These are phyloP conservation scores for Lipophrys pholis DNA, from an alignment of 2,113 vertebrate genomes.

Conservation along the genomic window DNA sequence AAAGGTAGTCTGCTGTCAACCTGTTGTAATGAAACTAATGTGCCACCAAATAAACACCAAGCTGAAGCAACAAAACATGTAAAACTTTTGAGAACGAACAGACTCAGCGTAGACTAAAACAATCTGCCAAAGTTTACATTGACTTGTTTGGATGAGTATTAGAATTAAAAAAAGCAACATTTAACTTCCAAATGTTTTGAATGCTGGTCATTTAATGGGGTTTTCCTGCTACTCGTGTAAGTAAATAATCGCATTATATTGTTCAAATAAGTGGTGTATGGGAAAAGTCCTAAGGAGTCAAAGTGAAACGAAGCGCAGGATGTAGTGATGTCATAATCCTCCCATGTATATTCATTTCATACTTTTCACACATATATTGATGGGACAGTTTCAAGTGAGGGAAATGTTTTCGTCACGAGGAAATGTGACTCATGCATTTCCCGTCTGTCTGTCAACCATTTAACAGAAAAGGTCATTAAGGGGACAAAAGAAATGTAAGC, in stretches of 20 bases:
- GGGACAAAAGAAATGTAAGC: not conserved
- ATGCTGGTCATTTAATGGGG: too few species aligned
- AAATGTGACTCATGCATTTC: not conserved
- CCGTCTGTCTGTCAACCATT: not conserved
- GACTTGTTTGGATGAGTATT: not conserved
- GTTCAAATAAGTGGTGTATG: too few species aligned
- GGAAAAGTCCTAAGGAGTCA: too few species aligned
- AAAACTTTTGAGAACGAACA: not conserved
- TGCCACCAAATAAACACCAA: not conserved
- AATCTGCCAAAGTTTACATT: not conserved
- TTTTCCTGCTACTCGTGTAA: too few species aligned
- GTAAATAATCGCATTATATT: too few species aligned
- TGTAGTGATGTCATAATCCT: not conserved
- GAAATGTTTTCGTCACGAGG: not conserved
- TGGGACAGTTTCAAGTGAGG: not conserved
- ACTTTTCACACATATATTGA: not conserved
- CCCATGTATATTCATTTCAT: not conserved
- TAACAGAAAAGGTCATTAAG: not conserved
- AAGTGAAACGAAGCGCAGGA: too few species aligned
- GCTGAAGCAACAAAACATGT: too few species aligned
- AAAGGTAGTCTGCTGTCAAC: not conserved
- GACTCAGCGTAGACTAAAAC: not conserved
- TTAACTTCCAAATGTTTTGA: too few species aligned
- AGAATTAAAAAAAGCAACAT: too few species aligned
- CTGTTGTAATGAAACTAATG: not conserved